Evolutionary conservation across 1,140 invertebrate species (phyloP).

Genomic region (Wiebesia pumilae): DNA sequence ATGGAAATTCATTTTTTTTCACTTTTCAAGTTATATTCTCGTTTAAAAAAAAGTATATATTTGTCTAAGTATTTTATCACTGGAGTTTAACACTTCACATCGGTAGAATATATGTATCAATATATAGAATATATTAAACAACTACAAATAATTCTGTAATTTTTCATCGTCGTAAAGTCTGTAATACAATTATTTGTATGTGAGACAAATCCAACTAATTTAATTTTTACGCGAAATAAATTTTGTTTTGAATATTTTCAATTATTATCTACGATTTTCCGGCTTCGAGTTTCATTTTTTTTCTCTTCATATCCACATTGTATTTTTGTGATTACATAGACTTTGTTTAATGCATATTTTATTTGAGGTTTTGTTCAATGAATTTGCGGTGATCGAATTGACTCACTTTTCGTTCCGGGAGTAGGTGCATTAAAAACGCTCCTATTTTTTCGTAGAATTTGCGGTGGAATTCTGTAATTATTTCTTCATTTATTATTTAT

Average conservation of each 20-base stretch:
- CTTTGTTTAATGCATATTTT: slow-evolving; percentile 1
- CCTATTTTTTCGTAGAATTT: slow-evolving; percentile 68
- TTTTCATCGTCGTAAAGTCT: slow-evolving; percentile 13
- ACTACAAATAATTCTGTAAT: not conserved
- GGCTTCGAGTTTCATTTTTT: slow-evolving; percentile 22
- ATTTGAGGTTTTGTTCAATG: slow-evolving; percentile 48
- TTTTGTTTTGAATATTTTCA: not conserved
- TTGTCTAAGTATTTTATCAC: not conserved
- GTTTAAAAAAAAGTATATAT: not conserved
- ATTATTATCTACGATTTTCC: not conserved
- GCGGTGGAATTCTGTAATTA: slow-evolving; percentile 61
- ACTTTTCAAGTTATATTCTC: not conserved
- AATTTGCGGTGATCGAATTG: slow-evolving; percentile 69
- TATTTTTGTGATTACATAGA: not conserved
- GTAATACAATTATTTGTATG: not conserved
- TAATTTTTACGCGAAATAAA: slow-evolving; percentile 36
- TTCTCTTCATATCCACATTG: not conserved
- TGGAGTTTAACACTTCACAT: not conserved
- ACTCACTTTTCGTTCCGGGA: slow-evolving; percentile 74
- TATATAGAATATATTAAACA: too few species aligned
- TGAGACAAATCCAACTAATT: not conserved
- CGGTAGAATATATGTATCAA: too few species aligned
- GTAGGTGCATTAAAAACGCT: slow-evolving; percentile 63
- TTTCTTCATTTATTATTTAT: not conserved
- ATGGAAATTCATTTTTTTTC: not conserved